Evolutionary conservation across 1,140 invertebrate species (phyloP).

Genomic region (Cydia fagiglandana): DNA sequence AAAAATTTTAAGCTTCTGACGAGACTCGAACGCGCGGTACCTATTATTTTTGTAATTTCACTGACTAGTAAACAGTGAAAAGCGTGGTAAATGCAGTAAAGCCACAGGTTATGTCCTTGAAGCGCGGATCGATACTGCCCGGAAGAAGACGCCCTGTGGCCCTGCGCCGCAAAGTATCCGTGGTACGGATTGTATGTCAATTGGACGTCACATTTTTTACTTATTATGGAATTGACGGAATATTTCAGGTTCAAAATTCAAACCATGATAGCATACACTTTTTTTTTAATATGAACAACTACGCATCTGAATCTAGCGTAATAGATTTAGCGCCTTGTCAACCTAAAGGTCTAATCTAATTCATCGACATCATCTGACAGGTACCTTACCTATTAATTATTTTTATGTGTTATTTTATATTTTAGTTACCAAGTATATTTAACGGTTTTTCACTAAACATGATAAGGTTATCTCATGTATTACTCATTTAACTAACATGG

Average conservation of each 20-base stretch:
- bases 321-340: too few relatives aligned
- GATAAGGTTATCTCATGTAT: neutral
- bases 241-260: too few relatives aligned
- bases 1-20: neutral
- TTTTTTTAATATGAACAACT: too few relatives aligned
- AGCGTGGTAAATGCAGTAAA: constrained; percentile 9
- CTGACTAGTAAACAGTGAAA: neutral
- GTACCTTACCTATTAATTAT: too few relatives aligned
- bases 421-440: neutral
- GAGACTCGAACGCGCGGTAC: neutral
- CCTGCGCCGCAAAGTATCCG: neutral
- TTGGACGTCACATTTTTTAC: too few relatives aligned
- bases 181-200: neutral
- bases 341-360: too few relatives aligned
- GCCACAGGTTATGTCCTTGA: constrained; percentile 1
- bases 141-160: constrained; percentile 11
- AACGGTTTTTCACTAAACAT: neutral
- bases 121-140: neutral
- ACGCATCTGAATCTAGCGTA: too few relatives aligned
- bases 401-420: neutral
- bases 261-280: too few relatives aligned
- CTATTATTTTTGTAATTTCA: neutral
- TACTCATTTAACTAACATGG: neutral
- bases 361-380: too few relatives aligned
- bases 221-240: too few relatives aligned